Conservation (phyloP, 2,797 vertebrate species). For the Microctenopoma stevenorrisi region DNA sequence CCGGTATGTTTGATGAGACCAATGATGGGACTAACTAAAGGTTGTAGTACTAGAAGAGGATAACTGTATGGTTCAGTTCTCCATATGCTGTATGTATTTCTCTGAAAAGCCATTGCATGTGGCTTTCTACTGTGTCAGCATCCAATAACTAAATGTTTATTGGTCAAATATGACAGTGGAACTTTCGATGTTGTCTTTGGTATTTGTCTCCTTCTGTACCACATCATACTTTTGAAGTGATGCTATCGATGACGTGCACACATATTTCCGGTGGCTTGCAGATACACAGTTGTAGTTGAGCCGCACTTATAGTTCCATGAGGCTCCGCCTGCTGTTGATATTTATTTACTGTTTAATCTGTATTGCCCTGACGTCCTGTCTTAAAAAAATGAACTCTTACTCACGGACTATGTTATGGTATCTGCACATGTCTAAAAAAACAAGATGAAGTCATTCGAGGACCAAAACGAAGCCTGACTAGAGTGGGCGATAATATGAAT, state of each 20-base stretch:
- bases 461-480: conserved; percentile 34
- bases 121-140: conserved; percentile 44
- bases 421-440: conserved; percentile 27
- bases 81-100: conserved; percentile 42
- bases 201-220: conserved; percentile 51
- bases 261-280: conserved; percentile 42
- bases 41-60: conserved; percentile 23
- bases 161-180: conserved; percentile 62
- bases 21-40: conserved; percentile 24
- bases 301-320: conserved; percentile 46
- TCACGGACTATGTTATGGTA: conserved; percentile 9
- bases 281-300: conserved; percentile 28
- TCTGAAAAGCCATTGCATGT: conserved; percentile 57
- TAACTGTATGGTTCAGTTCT: conserved; percentile 35
- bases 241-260: conserved; percentile 45
- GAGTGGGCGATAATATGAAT: conserved; percentile 57
- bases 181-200: conserved; percentile 56
- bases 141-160: conserved; percentile 60
- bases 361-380: conserved; percentile 12
- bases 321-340: conserved; percentile 28
- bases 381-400: neutral
- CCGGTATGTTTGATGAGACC: conserved; percentile 50
- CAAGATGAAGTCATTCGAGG: conserved; percentile 23
- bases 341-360: conserved; percentile 37
- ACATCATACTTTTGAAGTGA: conserved; percentile 53